A percentile compares a stretch with the other conserved stretches of the same genome.
Evolutionary conservation across 2,888 invertebrate species (phyloP).

Genomic region (Diplolepis rosae): DNA sequence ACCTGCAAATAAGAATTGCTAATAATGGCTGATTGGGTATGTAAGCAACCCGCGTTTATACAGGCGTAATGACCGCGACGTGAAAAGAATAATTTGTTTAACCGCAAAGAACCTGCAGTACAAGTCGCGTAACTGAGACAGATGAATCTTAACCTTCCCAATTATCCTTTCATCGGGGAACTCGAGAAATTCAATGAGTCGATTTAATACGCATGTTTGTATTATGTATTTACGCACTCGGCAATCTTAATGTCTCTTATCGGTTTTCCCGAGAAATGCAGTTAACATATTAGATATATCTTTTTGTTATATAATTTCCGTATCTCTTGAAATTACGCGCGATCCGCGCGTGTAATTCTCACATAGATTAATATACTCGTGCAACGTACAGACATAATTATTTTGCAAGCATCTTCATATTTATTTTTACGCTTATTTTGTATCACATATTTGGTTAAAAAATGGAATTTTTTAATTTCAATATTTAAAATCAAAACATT

Average conservation of each 20-base stretch:
- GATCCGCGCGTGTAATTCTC: background rate
- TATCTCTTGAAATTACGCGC: background rate
- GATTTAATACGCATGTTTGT: background rate
- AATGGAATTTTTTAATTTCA: too few relatives aligned
- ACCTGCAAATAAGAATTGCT: too few relatives aligned
- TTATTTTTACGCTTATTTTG: too few relatives aligned
- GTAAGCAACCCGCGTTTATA: slow-evolving; percentile 14
- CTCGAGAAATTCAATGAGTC: background rate
- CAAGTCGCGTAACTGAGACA: slow-evolving; percentile 16
- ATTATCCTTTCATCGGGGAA: slow-evolving; percentile 23
- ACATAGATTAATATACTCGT: background rate
- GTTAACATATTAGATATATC: slow-evolving; percentile 20
- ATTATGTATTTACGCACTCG: background rate
- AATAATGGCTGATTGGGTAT: too few relatives aligned
- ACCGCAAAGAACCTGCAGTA: background rate
- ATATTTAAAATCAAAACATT: too few relatives aligned
- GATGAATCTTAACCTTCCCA: slow-evolving; percentile 24
- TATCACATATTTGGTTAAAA: too few relatives aligned
- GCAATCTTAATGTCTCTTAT: background rate
- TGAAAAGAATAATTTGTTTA: slow-evolving; percentile 27
- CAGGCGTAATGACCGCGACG: slow-evolving; percentile 27
- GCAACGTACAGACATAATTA: background rate
- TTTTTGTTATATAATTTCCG: slow-evolving; percentile 11
- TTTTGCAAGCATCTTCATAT: too few relatives aligned
- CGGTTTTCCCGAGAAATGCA: slow-evolving; percentile 1